Base-by-base conservation (phyloP, 2,113 vertebrate genomes). In the Gymnogyps californianus region DNA sequence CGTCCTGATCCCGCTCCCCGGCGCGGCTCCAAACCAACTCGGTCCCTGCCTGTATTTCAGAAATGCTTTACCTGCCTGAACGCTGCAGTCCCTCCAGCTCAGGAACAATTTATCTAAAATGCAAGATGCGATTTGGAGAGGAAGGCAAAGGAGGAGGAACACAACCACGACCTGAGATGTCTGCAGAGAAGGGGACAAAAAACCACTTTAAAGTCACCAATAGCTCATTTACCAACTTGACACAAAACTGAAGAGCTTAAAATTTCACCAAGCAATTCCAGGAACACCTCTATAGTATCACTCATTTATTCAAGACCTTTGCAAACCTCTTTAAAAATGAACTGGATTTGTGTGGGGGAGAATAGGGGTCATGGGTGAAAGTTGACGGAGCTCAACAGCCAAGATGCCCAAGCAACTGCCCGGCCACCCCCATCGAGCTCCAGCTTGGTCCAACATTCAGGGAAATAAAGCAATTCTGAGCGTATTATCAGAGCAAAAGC, bases 271-370 rank as follows among this genome's bases (percentile, higher is more conserved):
- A 82, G 89, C 87, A 66, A 62, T 79, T 93, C 94, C 94, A 93
- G 91, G 46, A 95, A 90, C 91, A 67, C 71, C 92, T 94, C 88
- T n/a, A 49, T 10, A 79, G 95, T 69, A 61, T 42, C 86, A 65
- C 80, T 93, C 40, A 11, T 65, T 76, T 89, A 75, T 67, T 91
- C 13, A 64, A 90, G 89, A 82, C 42, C 92, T 96, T 93, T 80
- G 88, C 52, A 97, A 96, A 96, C 69, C 81, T 93, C 96, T 94
- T 52, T 74, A 96, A 96, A 97, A 95, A 83, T 59, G 81, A 97
- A 90, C 83, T 83, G 84, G 67, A 61, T 94, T 91, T 91, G 93
- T 70, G 58, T 32, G 25, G 64, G 62, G 86, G 38, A 88, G 83
- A 93, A 54, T 0, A 0, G 46, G n/a, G 75, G n/a, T 54, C 82